Conservation (phyloP, 2,888 invertebrate genomes). For the Dynastes hyllus region DNA sequence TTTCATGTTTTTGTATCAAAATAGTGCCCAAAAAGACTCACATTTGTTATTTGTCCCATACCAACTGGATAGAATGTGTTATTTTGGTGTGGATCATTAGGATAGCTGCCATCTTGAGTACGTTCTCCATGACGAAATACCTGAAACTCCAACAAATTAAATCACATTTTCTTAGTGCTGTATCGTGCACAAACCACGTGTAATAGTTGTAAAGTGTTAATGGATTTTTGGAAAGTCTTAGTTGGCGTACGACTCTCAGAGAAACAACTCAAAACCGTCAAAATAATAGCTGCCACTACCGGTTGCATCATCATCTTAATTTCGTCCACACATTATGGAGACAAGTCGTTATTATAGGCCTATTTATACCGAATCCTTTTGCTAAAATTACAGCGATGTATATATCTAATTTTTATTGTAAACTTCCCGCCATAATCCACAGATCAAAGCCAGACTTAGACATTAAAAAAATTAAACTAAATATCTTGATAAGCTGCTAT, state of each 20-base stretch:
- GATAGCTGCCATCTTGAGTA: conserved; percentile 42
- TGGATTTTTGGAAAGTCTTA: background rate
- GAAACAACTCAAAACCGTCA: conserved; percentile 16
- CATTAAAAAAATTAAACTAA: no score
- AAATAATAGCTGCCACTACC: background rate
- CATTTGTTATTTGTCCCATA: conserved; percentile 45
- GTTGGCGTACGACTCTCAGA: conserved; percentile 2
- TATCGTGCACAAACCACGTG: conserved; percentile 8
- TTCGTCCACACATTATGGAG: background rate
- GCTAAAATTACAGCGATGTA: background rate
- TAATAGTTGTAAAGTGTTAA: background rate
- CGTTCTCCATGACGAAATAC: conserved; percentile 45
- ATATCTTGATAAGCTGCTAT: no score
- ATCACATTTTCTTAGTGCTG: background rate
- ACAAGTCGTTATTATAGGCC: no score
- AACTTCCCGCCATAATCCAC: no score
- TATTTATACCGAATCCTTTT: conserved; percentile 6
- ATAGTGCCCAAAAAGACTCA: background rate
- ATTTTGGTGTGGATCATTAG: conserved; percentile 40
- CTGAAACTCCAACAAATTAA: conserved; percentile 23
- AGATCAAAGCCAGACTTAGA: no score
- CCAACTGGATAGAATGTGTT: conserved; percentile 42
- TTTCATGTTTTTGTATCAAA: background rate
- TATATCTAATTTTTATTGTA: no score
- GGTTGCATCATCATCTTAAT: conserved; percentile 24